Evolutionary conservation across 2,888 invertebrate species (phyloP).

Genomic region (Eristalis arbustorum): DNA sequence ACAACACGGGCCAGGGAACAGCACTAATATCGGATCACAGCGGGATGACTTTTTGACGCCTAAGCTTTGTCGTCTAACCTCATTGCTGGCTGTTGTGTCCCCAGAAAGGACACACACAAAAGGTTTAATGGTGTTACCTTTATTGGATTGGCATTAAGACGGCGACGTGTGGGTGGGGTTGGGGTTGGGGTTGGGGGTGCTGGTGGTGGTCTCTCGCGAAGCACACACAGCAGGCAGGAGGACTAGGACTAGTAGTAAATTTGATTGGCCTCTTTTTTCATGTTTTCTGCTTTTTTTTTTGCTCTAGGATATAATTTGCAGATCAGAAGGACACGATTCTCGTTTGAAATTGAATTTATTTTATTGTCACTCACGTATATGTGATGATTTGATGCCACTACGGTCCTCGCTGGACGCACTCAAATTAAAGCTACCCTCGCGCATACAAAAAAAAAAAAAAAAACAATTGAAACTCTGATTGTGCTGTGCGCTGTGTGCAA

Average conservation of each 20-base stretch:
- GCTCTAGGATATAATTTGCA: slow-evolving; percentile 19
- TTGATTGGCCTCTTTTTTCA: slow-evolving; percentile 38
- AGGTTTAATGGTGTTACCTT: slow-evolving; percentile 67
- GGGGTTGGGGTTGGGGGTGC: no score
- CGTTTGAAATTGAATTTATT: slow-evolving; percentile 66
- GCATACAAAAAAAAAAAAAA: no score
- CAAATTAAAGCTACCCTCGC: slow-evolving; percentile 37
- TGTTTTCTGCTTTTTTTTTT: background rate
- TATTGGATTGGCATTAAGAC: slow-evolving; percentile 70
- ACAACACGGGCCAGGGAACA: slow-evolving; percentile 5
- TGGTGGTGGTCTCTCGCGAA: background rate
- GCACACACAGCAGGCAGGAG: background rate
- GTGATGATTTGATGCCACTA: slow-evolving; percentile 23
- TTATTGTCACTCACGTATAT: slow-evolving; percentile 51
- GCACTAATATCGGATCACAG: slow-evolving; percentile 24
- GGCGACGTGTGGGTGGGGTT: background rate
- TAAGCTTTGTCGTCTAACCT: slow-evolving; percentile 11
- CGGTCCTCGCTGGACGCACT: slow-evolving; percentile 3
- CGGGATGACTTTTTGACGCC: slow-evolving; percentile 39
- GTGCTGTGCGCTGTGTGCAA: background rate
- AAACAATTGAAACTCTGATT: slow-evolving; percentile 30
- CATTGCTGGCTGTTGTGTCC: background rate
- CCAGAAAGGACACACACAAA: slow-evolving; percentile 35
- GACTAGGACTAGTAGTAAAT: slow-evolving; percentile 30
- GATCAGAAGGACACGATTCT: slow-evolving; percentile 66